Evolutionary conservation across 2,113 vertebrate genomes (phyloP), one percentile per base, ranked within the genome.

Genomic region (Propithecus coquereli): DNA sequence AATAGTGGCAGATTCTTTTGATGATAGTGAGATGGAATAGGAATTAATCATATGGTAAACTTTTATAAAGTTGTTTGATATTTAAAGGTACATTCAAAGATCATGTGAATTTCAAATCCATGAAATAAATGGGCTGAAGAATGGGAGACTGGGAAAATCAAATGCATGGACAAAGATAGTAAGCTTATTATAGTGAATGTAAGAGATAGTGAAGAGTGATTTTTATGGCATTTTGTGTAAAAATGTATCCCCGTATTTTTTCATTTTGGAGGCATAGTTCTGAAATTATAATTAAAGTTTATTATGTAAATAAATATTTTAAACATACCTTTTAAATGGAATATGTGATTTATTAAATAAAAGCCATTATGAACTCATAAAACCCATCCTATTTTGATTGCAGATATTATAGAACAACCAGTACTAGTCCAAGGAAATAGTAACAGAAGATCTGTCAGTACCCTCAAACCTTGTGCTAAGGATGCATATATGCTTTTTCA

Each of bases 401-500:
- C 97, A 99, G 99, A 99, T 97, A 97, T 98, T 91, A 54, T 98
- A 81, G 99, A 99, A 83, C 99, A 99, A 34, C 99, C 99, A 84
- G 98, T 98, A 84, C 98, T 98, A 70, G 97, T 99, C 91, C 99
- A 99, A 97, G 99, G 99, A 92, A 99, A 99, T 95, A 99, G 99
- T 98, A 99, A 99, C 98, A 99, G 99, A 95, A 99, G 99, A 89
- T 99, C 99, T 79, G 99, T 99, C 97, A 99, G 99, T 92, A 99
- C 99, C 0, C 99, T 99, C 97, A 99, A 99, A 96, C 99, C 99
- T 47, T 99, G 99, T 97, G 99, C 99, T 94, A 99, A 99, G 98
- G 99, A 99, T 87, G 99, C 99, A 16, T 99, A 99, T 98, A 99
- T 99, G 99, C 99, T 99, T 95, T 99, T 99, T 97, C 99, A 99